Evolutionary conservation across 2,888 invertebrate species (phyloP), one percentile per base, ranked within the genome.

Genomic region (Thumatha senex): DNA sequence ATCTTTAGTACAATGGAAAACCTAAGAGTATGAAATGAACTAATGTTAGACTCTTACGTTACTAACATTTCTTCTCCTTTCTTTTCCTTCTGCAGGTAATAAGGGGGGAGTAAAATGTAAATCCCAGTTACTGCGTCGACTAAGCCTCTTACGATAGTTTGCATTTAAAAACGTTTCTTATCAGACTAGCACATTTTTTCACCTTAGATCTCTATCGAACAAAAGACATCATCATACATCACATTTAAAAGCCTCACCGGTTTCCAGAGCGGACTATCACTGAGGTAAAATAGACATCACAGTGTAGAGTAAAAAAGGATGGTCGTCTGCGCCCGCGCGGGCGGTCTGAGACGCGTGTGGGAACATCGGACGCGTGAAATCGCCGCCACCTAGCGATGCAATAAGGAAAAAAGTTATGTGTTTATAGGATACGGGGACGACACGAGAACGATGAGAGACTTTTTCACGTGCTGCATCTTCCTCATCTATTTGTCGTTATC

Each of bases 281-380:
- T 29, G 43, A 53, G 40, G 54, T 70, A 59, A 70, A 67, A 67
- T 60, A 68, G 70, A 67, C 70, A 56, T 64, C 62, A 64, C 48
- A 38, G 51, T 13, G 7, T 31, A 51, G 61, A 51, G 56, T 67
- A 67, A 57, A 69, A 68, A 70, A 66, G 61, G 48, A 53, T 40
- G 52, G 33, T 30, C 14, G 42, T 31, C 42, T 41, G 36, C 44
- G 33, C 31, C 55, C 45, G 66, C 58, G 70, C 67, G 70, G 67
- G 70, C 67, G 67, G 67, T 70, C 69, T 40, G 44, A 34, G 51
- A 56, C 68, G 66, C 69, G 71, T 68, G 71, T 71, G 69, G 68
- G 71, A 69, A 71, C 68, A 50, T 51, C 53, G 54, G 54, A 48
- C 71, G 50, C 69, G 66, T 69, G 71, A 69, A 70, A 69, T 69